phyloP scores from a whole-genome alignment of 2,888 invertebrate genomes.

The Volucella inflata region DNA sequence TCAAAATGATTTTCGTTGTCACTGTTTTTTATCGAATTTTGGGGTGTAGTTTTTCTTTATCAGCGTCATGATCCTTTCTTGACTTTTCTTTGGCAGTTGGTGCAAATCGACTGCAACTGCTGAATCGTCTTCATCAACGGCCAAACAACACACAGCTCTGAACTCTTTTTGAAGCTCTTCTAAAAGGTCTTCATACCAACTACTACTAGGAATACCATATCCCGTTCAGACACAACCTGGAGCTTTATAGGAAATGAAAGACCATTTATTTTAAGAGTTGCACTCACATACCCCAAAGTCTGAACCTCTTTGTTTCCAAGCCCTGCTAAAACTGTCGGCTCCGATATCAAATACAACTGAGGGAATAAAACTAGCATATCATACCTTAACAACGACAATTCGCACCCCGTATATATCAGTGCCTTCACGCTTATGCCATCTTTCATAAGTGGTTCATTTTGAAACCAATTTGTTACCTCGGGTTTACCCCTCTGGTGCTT shows the following conservation, averaged over 20 bases:
- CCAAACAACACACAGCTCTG: background rate
- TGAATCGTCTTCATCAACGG: background rate
- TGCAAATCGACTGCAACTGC: no score
- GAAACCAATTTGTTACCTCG: background rate
- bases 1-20: no score
- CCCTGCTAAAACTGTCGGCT: background rate
- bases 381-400: conserved; percentile 17
- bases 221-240: no score
- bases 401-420: conserved; percentile 18
- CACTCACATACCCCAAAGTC: no score
- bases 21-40: no score
- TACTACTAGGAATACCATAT: background rate
- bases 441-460: background rate
- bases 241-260: no score
- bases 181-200: background rate
- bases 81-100: no score
- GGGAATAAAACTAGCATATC: background rate
- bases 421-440: background rate
- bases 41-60: no score
- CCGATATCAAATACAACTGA: background rate
- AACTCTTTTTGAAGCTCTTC: no score
- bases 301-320: no score
- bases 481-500: conserved; percentile 1
- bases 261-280: no score
- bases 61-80: no score